Evolutionary conservation across 2,888 invertebrate species (phyloP), one percentile per base, ranked within the genome.

Genomic region (Aquatica leii): DNA sequence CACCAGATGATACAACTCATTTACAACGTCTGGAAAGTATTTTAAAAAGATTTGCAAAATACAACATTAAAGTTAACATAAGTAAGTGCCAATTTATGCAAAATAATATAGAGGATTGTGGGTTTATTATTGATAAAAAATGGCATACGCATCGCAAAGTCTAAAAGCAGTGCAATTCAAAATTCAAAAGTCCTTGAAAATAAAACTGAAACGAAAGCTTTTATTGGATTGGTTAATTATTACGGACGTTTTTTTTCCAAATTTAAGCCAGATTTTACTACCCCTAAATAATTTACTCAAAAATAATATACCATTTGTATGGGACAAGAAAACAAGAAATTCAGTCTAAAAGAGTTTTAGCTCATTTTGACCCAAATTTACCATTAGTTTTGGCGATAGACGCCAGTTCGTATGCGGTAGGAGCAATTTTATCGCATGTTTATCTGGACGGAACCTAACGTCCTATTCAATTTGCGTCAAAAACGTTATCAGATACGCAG

Each of bases 241-340:
- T 54, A 54, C 14, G 24, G 43, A 2, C n/a, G 54, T 1, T 54
- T 54, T n/a, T 21, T 20, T 54, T 14, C 8, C 8, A 41, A 21
- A 54, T 54, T 12, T 34, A 2, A 54, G 54, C 15, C 2, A 9
- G 18, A 54, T 41, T 11, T 41, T 54, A 21, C 5, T 20, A 9
- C 54, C 54, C n/a, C 41, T 54, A 54, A 15, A 54, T 41, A 8
- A 12, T n/a, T 53, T 53, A 20, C 37, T 53, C 2, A 34, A 20
- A 20, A 53, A 35, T 12, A 20, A 53, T 11, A 11, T 37, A 37
- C 24, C 24, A 24, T 24, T 24, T 24, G 24, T 24, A 24, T 24
- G 24, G 24, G 6, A 24, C 24, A 24, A 15, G 5, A 43, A 17
- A 14, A 9, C 9, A 17, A 15, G 14, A 17, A 15, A 17, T 43